phyloP scores from a whole-genome alignment of 37 sponge, comb jelly and placozoan species.

The Dysidea cf. avara region DNA sequence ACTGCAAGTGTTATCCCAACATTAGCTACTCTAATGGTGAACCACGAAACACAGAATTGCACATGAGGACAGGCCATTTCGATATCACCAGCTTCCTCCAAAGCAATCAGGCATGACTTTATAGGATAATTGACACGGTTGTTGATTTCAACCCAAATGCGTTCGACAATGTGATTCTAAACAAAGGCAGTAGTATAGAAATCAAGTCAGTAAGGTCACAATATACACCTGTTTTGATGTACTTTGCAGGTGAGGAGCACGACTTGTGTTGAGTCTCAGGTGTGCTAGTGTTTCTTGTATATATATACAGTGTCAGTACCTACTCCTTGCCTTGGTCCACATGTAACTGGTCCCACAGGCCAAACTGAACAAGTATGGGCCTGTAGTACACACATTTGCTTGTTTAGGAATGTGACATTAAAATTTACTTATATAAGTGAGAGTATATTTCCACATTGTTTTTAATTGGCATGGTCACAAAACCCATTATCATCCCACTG shows the following conservation, averaged over 20 bases:
- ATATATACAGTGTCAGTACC: conserved; percentile 52
- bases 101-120: conserved; percentile 26
- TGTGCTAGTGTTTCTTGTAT: conserved; percentile 49
- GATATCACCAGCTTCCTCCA: conserved; percentile 33
- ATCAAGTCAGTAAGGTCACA: background rate
- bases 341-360: conserved; percentile 62
- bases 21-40: conserved; percentile 22
- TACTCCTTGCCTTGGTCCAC: conserved; percentile 71
- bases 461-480: conserved; percentile 55
- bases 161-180: conserved; percentile 45
- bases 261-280: conserved; percentile 26
- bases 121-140: too few species aligned
- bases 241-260: conserved; percentile 38
- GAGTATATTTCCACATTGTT: conserved; percentile 57
- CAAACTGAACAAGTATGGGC: conserved; percentile 50
- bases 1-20: conserved; percentile 31
- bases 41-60: conserved; percentile 60
- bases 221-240: conserved; percentile 36
- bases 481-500: conserved; percentile 50
- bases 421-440: conserved; percentile 25
- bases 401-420: background rate
- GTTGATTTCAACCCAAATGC: too few species aligned
- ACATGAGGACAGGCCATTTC: conserved; percentile 4
- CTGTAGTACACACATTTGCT: conserved; percentile 1
- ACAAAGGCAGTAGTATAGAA: background rate